Evolutionary conservation across 2,888 invertebrate species (phyloP).

Genomic region (Portevinia maculata): DNA sequence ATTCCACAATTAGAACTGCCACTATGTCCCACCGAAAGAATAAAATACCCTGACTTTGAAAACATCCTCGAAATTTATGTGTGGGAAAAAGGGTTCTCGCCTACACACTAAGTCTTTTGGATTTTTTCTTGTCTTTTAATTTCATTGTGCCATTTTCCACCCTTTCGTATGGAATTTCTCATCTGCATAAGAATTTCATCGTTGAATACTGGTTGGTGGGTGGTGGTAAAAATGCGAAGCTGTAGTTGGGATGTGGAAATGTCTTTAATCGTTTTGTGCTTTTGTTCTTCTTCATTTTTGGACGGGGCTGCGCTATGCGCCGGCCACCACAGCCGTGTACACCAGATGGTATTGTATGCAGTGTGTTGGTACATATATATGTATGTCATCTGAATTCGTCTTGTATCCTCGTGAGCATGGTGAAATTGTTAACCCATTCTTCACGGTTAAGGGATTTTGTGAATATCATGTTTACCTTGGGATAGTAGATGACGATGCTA

Average conservation of each 20-base stretch:
- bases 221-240: constrained; percentile 3
- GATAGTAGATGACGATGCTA: background rate
- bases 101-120: constrained; percentile 32
- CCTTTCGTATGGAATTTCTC: constrained; percentile 60
- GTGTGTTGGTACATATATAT: constrained; percentile 13
- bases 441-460: constrained; percentile 29
- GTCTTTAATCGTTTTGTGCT: constrained; percentile 64
- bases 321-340: background rate
- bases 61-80: constrained; percentile 52
- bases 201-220: constrained; percentile 20
- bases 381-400: constrained; percentile 24
- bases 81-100: constrained; percentile 52
- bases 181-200: constrained; percentile 71
- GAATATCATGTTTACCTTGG: constrained; percentile 37
- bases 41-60: constrained; percentile 31
- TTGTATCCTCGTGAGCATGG: constrained; percentile 9
- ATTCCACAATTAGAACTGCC: constrained; percentile 16
- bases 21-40: constrained; percentile 23
- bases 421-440: constrained; percentile 40
- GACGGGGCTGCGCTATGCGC: background rate
- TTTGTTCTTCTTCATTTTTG: constrained; percentile 13
- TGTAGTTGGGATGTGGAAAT: constrained; percentile 18
- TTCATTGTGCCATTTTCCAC: constrained; percentile 9
- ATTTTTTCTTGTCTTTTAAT: background rate
- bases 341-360: constrained; percentile 7